A percentile compares a stretch with the other conserved stretches of the same genome.
These are phyloP conservation scores for Meteorus cinctellus DNA, from an alignment of 2,888 invertebrate genomes.

Conservation along the genomic window DNA sequence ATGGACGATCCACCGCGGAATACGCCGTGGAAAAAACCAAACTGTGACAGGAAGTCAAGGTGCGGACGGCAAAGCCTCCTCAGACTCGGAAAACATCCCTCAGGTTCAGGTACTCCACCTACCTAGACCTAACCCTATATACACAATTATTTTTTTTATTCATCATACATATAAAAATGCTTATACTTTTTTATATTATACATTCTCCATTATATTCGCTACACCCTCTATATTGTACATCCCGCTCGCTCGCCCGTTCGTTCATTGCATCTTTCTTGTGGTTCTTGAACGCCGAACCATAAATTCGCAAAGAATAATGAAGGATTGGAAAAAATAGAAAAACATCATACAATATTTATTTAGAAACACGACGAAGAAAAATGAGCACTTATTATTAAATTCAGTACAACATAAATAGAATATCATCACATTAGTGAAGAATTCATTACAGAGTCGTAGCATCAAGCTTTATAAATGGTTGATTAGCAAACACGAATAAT, in stretches of 20 bases:
- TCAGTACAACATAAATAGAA: neutral
- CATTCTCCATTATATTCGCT: conserved; percentile 16
- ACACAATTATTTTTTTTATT: conserved; percentile 56
- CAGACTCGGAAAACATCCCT: conserved; percentile 72
- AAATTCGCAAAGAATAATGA: neutral
- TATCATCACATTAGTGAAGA: neutral
- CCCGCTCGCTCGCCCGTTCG: conserved; percentile 27
- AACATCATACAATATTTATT: neutral
- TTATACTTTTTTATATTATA: conserved; percentile 13
- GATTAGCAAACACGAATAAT: neutral
- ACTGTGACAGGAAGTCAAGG: conserved; percentile 71
- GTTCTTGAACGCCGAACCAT: neutral
- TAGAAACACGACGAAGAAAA: neutral
- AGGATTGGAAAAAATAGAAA: neutral
- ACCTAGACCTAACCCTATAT: conserved; percentile 69
- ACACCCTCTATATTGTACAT: neutral
- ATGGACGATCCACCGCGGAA: conserved; percentile 88
- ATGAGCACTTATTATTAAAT: neutral
- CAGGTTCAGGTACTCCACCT: conserved; percentile 72
- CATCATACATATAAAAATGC: conserved; percentile 18
- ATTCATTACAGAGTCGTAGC: conserved; percentile 11
- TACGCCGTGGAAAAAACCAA: conserved; percentile 79
- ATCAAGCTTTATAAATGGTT: conserved; percentile 10
- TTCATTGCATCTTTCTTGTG: conserved; percentile 11
- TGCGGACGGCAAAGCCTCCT: conserved; percentile 71